Conservation (phyloP, 2,113 vertebrate species). For the Oryzias melastigma region DNA sequence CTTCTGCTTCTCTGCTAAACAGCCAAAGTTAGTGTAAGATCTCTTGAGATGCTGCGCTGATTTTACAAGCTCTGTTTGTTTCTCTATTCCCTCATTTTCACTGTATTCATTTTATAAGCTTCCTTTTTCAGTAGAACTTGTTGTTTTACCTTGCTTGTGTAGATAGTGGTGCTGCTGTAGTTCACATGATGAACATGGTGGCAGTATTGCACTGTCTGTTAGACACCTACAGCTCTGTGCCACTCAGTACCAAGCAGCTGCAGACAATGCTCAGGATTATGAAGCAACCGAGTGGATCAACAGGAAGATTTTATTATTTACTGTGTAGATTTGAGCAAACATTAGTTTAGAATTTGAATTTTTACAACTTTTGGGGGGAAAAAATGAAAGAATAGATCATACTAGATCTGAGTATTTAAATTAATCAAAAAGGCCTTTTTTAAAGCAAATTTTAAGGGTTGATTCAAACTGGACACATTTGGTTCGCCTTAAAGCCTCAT, state of each 20-base stretch:
- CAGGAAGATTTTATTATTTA: conserved; percentile 13
- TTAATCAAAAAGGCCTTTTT: too few species aligned
- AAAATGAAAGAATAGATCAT: too few species aligned
- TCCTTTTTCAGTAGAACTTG: background rate
- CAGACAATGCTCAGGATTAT: conserved; percentile 36
- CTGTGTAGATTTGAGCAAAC: background rate
- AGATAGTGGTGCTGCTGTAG: conserved; percentile 31
- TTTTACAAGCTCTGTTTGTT: background rate
- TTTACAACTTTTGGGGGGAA: background rate
- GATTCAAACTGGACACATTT: too few species aligned
- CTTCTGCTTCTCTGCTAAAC: conserved; percentile 17
- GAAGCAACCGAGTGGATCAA: conserved; percentile 17
- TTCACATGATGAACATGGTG: conserved; percentile 67
- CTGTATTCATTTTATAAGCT: background rate
- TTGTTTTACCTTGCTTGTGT: background rate
- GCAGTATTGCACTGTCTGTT: conserved; percentile 74
- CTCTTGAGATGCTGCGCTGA: background rate
- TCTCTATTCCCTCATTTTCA: background rate
- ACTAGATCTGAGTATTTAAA: too few species aligned
- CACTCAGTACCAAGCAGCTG: conserved; percentile 36
- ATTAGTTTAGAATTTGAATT: background rate
- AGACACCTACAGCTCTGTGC: conserved; percentile 26
- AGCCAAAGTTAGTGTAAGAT: background rate
- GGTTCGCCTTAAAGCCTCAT: too few species aligned
- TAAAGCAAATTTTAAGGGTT: too few species aligned